These are phyloP conservation scores for Psilanteris sp. DNA, from an alignment of 1,140 invertebrate species.

Conservation along the genomic window DNA sequence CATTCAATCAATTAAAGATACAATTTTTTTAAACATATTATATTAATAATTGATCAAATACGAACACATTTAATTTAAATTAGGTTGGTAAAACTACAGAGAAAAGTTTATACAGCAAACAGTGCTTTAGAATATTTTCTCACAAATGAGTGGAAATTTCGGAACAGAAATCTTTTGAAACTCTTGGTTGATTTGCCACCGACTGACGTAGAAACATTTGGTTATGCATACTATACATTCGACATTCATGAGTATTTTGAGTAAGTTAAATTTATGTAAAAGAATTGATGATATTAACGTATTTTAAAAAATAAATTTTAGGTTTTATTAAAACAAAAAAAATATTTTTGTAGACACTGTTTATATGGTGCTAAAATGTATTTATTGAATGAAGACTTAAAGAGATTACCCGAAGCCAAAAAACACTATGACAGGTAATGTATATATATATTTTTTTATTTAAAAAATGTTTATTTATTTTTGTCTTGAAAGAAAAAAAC, in stretches of 20 bases:
- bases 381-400: conserved; percentile 81
- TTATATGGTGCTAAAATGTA: conserved; percentile 81
- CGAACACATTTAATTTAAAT: too few species aligned
- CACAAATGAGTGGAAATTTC: conserved; percentile 90
- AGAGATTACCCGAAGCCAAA: conserved; percentile 76
- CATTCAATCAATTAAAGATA: too few species aligned
- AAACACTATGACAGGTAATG: conserved; percentile 80
- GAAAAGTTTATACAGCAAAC: conserved; percentile 88
- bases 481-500: too few species aligned
- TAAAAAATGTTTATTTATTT: too few species aligned
- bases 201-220: conserved; percentile 84
- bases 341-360: conserved; percentile 76
- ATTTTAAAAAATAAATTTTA: conserved; percentile 74
- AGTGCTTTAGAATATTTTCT: conserved; percentile 89
- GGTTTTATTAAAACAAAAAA: too few species aligned
- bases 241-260: conserved; percentile 69
- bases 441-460: too few species aligned
- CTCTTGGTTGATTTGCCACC: conserved; percentile 82
- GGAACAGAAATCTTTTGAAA: conserved; percentile 85
- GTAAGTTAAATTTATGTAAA: conserved; percentile 67
- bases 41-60: too few species aligned
- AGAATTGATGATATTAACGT: background rate
- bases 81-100: conserved; percentile 89
- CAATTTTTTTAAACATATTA: too few species aligned
- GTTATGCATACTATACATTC: conserved; percentile 77